phyloP scores from a whole-genome alignment of 2,113 vertebrate species.

The Prolemur simus region DNA sequence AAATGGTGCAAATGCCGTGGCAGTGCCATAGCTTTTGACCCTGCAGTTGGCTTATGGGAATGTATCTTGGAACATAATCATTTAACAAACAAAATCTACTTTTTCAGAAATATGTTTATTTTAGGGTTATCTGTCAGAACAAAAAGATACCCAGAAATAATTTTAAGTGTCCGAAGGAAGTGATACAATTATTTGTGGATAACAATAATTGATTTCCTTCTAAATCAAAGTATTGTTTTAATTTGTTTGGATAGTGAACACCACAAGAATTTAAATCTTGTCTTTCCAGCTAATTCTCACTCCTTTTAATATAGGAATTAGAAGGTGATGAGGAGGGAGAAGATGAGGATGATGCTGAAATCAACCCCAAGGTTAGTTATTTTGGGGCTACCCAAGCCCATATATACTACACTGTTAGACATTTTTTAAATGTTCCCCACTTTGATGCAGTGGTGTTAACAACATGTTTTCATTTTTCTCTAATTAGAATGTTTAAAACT shows the following conservation, averaged over 20 bases:
- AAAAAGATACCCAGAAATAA: too few species aligned
- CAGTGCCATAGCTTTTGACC: rapidly evolving
- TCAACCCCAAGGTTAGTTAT: conserved; percentile 89
- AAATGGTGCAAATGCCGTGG: rapidly evolving
- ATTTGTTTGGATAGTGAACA: rapidly evolving
- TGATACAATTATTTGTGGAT: rapidly evolving
- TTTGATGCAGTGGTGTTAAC: neutral
- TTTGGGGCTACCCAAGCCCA: neutral
- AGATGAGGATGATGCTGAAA: conserved; percentile 92
- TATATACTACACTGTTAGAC: rapidly evolving
- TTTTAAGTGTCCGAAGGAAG: neutral
- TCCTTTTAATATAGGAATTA: conserved; percentile 88
- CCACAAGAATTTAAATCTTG: rapidly evolving
- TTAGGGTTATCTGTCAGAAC: neutral
- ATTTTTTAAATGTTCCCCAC: rapidly evolving
- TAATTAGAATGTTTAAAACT: too few species aligned
- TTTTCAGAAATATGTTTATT: neutral
- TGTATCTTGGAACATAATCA: rapidly evolving
- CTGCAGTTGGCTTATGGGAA: rapidly evolving
- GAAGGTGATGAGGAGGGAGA: conserved; percentile 95
- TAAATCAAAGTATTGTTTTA: rapidly evolving
- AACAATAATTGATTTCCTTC: rapidly evolving
- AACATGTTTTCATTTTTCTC: too few species aligned
- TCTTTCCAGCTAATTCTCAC: conserved; percentile 9
- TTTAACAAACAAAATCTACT: neutral